A percentile compares a stretch with the other conserved stretches of the same genome.
phyloP scores from a whole-genome alignment of 2,888 invertebrate species.

The Reticulitermes lucifugus region DNA sequence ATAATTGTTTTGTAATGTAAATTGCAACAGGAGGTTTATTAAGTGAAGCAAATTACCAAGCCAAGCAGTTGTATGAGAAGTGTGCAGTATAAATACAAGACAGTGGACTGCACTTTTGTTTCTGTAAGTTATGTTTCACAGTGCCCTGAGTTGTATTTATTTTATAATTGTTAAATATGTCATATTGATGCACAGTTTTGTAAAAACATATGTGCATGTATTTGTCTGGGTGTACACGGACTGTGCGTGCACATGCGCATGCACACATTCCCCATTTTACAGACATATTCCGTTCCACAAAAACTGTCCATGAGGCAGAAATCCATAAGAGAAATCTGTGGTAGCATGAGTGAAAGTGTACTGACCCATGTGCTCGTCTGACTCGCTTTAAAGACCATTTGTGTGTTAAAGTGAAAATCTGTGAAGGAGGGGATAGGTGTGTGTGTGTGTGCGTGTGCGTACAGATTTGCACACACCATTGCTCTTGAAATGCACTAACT shows the following conservation, averaged over 20 bases:
- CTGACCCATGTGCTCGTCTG: too few relatives aligned
- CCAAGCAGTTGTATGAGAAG: background rate
- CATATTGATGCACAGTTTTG: constrained; percentile 6
- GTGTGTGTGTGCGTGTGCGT: too few relatives aligned
- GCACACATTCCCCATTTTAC: too few relatives aligned
- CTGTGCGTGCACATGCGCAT: too few relatives aligned
- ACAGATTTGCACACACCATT: background rate
- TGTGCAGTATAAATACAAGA: background rate
- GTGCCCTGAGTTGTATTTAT: constrained; percentile 1
- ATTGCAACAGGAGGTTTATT: background rate
- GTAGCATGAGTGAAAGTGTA: too few relatives aligned
- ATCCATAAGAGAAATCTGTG: too few relatives aligned
- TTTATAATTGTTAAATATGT: background rate
- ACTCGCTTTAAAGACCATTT: too few relatives aligned
- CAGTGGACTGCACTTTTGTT: background rate
- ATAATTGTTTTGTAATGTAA: background rate
- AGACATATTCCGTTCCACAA: too few relatives aligned
- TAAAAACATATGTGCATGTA: background rate
- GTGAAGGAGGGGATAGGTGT: too few relatives aligned
- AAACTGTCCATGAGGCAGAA: too few relatives aligned
- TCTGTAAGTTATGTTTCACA: background rate
- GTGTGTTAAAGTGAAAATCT: too few relatives aligned
- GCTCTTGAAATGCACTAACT: background rate
- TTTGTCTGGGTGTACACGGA: too few relatives aligned
- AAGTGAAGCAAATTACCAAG: background rate